Evolutionary conservation across 1,140 invertebrate genomes (phyloP), one percentile per base, ranked within the genome.

Genomic region (Sycophila sp.): DNA sequence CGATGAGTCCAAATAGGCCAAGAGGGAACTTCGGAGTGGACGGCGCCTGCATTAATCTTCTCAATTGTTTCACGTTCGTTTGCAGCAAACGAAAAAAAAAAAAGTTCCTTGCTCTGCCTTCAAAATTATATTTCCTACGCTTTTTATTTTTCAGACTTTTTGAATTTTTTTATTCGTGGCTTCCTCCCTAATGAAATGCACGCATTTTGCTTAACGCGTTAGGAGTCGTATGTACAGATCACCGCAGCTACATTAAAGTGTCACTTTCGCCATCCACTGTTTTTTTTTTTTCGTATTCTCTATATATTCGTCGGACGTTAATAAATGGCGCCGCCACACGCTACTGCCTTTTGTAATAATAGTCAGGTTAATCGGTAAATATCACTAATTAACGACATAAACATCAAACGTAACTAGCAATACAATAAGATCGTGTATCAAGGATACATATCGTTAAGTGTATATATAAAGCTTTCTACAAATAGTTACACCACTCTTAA

Each of bases 401-500:
- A 85, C 80, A 80, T 80, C 75, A 78, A 78, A 83, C 78, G 75
- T 80, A 83, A 82, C 79, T 83, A 80, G 77, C 77, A 77, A 78
- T 80, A 79, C 77, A 75, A 76, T 78, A 72, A n/a, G 75, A 75
- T 73, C 74, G 72, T 77, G 42, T 55, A 59, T 51, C 26, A 77
- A 47, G 22, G 13, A 47, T 51, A 68, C 28, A 56, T 56, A 30
- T 28, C n/a, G 24, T 30, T 60, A 49, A 71, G 15, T 38, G 26
- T 34, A 77, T 78, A 77, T 79, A 79, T 79, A 83, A 84, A 84
- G 79, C 81, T 85, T 84, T 83, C 81, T 83, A 85, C 78, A 84
- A 81, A 80, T 82, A 81, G 78, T 79, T 83, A 78, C 76, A 79
- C 77, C 76, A 78, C 73, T 77, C 76, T 58, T 66, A 5, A 19